phyloP scores from a whole-genome alignment of 2,113 vertebrate species.

The Indri indri region DNA sequence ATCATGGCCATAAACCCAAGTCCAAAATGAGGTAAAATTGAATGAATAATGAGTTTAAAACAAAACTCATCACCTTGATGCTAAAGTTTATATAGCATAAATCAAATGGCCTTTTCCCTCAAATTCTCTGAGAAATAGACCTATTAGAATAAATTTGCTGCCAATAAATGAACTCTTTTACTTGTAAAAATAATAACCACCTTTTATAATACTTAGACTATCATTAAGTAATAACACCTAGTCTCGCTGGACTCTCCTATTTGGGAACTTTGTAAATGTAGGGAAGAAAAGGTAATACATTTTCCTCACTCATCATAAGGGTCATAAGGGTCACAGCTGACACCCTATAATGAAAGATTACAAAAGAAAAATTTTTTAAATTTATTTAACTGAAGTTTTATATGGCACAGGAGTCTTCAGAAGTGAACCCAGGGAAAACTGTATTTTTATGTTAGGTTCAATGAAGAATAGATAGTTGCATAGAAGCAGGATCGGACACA shows the following conservation, averaged over 20 bases:
- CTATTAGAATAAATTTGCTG: background rate
- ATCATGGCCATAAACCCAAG: background rate
- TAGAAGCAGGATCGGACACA: background rate
- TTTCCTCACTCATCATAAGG: background rate
- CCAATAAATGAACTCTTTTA: background rate
- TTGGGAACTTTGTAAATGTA: background rate
- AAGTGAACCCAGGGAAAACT: background rate
- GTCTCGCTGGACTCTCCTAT: background rate
- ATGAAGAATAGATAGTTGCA: background rate
- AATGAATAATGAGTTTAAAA: slow-evolving; percentile 6
- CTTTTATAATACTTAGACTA: background rate
- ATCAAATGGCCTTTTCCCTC: background rate
- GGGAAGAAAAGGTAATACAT: background rate
- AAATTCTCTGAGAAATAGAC: background rate
- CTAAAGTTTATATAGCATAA: background rate
- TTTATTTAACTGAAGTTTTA: background rate
- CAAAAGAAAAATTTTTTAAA: background rate
- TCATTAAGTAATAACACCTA: background rate
- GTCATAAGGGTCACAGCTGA: background rate
- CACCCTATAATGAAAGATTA: background rate
- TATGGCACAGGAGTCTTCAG: background rate
- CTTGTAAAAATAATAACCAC: background rate
- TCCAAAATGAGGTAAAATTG: background rate
- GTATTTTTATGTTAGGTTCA: background rate
- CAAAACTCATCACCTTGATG: background rate